Conservation (phyloP, 2,888 invertebrate species). For the Dyspetes luteomarginatus region DNA sequence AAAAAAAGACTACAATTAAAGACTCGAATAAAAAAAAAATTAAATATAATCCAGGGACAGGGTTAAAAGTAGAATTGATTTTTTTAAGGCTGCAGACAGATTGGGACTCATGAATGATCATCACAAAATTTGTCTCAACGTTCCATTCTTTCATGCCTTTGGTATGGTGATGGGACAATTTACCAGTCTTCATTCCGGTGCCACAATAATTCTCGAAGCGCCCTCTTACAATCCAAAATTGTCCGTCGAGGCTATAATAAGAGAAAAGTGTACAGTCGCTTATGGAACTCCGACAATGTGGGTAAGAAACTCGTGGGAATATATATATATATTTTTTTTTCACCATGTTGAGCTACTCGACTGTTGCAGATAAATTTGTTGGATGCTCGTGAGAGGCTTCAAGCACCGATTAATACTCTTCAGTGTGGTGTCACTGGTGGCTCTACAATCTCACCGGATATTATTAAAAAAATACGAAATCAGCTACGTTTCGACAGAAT, state of each 20-base stretch:
- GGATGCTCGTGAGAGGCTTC: constrained; percentile 83
- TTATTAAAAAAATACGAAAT: constrained; percentile 85
- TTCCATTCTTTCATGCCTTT: constrained; percentile 93
- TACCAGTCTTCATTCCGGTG: constrained; percentile 86
- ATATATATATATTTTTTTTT: background rate
- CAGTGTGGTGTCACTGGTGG: constrained; percentile 89
- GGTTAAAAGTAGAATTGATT: background rate
- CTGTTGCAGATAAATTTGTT: constrained; percentile 89
- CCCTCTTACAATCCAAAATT: constrained; percentile 86
- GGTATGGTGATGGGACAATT: constrained; percentile 88
- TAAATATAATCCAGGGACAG: too few relatives aligned
- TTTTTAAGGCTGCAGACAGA: constrained; percentile 76
- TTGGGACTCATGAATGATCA: constrained; percentile 83
- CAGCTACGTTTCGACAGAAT: constrained; percentile 84
- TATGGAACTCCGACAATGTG: constrained; percentile 95
- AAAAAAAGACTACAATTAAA: background rate
- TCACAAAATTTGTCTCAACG: constrained; percentile 86
- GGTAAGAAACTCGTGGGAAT: constrained; percentile 72
- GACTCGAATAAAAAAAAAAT: too few relatives aligned
- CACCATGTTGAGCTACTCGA: too few relatives aligned
- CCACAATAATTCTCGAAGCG: constrained; percentile 87
- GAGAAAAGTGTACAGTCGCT: constrained; percentile 89
- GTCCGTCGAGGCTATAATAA: constrained; percentile 86
- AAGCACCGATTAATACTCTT: constrained; percentile 83
- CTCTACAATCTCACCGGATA: constrained; percentile 87